Evolutionary conservation across 2,888 invertebrate genomes (phyloP), one percentile per base, ranked within the genome.

Genomic region (Caenorhabditis virilis): DNA sequence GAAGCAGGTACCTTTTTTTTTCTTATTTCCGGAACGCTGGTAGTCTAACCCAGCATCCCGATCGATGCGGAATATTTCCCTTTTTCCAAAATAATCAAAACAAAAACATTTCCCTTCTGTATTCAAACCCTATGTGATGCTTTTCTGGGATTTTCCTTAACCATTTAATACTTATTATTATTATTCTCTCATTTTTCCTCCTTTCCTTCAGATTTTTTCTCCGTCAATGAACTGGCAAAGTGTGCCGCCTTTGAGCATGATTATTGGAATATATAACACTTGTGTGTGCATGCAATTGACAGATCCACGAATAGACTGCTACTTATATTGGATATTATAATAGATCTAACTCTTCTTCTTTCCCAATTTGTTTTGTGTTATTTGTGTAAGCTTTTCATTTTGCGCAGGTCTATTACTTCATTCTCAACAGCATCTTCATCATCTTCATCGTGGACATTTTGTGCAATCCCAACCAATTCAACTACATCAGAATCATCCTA

Each of bases 1-100:
- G 80, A 80, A 66, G 72, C 76, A 36, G 80, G 80, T 78, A 33
- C 51, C 74, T 57, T 22, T 41, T 50, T 38, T 22, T 13, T 38
- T 38, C 9, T n/a, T 18, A 20, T 18, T 38, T n/a, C n/a, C n/a
- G n/a, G n/a, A n/a, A n/a, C n/a, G n/a, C n/a, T n/a, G n/a, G n/a
- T n/a, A n/a, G n/a, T n/a, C n/a, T n/a, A n/a, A n/a, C n/a, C n/a
- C n/a, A n/a, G n/a, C n/a, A n/a, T n/a, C n/a, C n/a, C n/a, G n/a
- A n/a, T n/a, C n/a, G n/a, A n/a, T n/a, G n/a, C n/a, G n/a, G n/a
- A n/a, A n/a, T n/a, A n/a, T n/a, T n/a, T n/a, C n/a, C n/a, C n/a
- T n/a, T n/a, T n/a, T n/a, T n/a, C n/a, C n/a, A n/a, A n/a, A n/a
- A n/a, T n/a, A 30, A 30, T 30, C 13, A 13, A 30, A 30, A 30